Conservation (phyloP, 2,888 invertebrate genomes). For the Caenorhabditis afra region DNA sequence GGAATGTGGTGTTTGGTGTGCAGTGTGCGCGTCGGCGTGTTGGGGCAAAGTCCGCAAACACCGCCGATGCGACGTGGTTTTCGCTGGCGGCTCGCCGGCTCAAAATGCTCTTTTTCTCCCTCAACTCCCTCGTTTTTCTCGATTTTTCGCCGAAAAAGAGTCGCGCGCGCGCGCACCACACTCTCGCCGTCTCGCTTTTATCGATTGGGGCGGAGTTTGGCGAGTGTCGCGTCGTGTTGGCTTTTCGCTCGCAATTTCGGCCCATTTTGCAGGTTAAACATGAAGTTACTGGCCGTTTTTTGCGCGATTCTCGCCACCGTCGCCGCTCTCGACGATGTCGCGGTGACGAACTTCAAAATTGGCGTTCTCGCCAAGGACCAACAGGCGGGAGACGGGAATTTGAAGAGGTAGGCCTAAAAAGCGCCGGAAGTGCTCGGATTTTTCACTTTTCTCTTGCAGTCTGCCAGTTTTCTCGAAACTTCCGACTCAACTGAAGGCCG, state of each 20-base stretch:
- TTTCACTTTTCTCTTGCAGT: constrained; percentile 82
- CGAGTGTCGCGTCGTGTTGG: too few relatives aligned
- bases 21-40: constrained; percentile 15
- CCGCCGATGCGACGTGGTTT: constrained; percentile 48
- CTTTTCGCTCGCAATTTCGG: not conserved
- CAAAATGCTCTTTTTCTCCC: not conserved
- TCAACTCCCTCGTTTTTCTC: not conserved
- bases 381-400: constrained; percentile 27
- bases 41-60: not conserved
- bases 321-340: constrained; percentile 80
- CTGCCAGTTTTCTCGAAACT: constrained; percentile 87
- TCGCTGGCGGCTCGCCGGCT: not conserved
- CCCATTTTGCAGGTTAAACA: constrained; percentile 11
- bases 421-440: too few relatives aligned
- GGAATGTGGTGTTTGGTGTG: not conserved
- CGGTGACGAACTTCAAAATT: constrained; percentile 85
- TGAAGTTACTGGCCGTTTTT: constrained; percentile 29
- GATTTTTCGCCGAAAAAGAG: too few relatives aligned
- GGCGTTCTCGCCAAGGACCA: constrained; percentile 82
- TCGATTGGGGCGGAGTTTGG: not conserved
- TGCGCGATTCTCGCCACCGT: not conserved
- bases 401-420: constrained; percentile 44
- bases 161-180: too few relatives aligned
- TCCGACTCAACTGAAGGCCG: constrained; percentile 87
- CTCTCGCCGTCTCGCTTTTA: not conserved